Conservation (phyloP, 2,888 invertebrate genomes). For the Morpho deidamia region DNA sequence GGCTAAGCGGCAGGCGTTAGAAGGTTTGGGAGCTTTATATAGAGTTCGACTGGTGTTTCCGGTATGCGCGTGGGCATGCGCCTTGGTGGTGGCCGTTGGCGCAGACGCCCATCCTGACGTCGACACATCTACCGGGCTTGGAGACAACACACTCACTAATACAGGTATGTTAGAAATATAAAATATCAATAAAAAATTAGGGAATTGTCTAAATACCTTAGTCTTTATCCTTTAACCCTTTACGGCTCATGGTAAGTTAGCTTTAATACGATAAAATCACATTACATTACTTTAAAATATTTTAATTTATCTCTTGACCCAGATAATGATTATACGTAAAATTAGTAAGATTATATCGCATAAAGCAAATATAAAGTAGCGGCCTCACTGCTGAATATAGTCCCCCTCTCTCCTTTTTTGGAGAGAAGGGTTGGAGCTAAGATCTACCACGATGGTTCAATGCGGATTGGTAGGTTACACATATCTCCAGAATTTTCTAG, state of each 20-base stretch:
- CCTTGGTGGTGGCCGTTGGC: conserved; percentile 43
- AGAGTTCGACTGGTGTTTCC: conserved; percentile 39
- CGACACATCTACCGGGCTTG: conserved; percentile 70
- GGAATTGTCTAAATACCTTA: too few relatives aligned
- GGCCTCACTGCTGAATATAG: background rate
- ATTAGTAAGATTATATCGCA: too few relatives aligned
- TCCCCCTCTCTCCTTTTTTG: background rate
- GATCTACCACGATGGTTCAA: background rate
- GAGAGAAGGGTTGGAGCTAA: background rate
- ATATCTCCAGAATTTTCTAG: background rate
- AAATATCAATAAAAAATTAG: too few relatives aligned
- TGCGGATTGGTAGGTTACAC: background rate
- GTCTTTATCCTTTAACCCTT: too few relatives aligned
- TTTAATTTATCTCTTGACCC: too few relatives aligned
- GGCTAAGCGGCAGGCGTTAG: conserved; percentile 48
- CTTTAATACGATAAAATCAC: too few relatives aligned
- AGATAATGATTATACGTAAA: too few relatives aligned
- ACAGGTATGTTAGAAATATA: conserved; percentile 44
- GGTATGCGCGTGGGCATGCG: conserved; percentile 69
- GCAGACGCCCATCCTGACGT: conserved; percentile 58
- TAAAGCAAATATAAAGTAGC: too few relatives aligned
- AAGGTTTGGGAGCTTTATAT: conserved; percentile 30
- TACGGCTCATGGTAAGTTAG: too few relatives aligned
- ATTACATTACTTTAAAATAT: too few relatives aligned
- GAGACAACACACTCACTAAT: conserved; percentile 69